Conservation (phyloP, 2,113 vertebrate species). For the Cyphomyrus plagiostoma region DNA sequence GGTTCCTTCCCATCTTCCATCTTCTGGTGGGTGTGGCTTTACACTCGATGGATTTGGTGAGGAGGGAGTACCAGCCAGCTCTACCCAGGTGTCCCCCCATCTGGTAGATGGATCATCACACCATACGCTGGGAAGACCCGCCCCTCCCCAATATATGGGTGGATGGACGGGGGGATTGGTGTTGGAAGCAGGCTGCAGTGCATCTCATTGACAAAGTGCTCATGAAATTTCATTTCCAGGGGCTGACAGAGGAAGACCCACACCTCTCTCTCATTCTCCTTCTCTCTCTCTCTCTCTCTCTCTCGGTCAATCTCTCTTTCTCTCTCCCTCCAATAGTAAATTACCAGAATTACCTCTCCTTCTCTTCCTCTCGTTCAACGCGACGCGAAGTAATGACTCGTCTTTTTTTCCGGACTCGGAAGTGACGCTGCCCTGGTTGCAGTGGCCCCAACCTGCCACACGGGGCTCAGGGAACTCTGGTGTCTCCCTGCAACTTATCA, state of each 20-base stretch:
- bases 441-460: not conserved
- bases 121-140: not conserved
- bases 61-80: not conserved
- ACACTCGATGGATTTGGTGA: not conserved
- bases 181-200: not conserved
- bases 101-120: not conserved
- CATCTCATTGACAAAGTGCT: conserved; percentile 11
- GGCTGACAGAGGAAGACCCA: not conserved
- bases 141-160: not conserved
- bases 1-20: not conserved
- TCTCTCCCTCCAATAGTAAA: not conserved
- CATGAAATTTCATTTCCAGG: conserved; percentile 11
- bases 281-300: not conserved
- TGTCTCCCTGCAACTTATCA: not conserved
- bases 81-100: not conserved
- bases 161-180: not conserved
- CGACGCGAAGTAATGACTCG: not conserved
- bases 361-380: not conserved
- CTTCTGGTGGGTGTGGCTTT: not conserved
- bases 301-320: not conserved
- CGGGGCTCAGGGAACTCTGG: not conserved
- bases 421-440: not conserved
- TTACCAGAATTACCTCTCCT: not conserved
- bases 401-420: not conserved
- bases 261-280: not conserved